phyloP scores from a whole-genome alignment of 2,888 invertebrate genomes.

The Agrochola lota region DNA sequence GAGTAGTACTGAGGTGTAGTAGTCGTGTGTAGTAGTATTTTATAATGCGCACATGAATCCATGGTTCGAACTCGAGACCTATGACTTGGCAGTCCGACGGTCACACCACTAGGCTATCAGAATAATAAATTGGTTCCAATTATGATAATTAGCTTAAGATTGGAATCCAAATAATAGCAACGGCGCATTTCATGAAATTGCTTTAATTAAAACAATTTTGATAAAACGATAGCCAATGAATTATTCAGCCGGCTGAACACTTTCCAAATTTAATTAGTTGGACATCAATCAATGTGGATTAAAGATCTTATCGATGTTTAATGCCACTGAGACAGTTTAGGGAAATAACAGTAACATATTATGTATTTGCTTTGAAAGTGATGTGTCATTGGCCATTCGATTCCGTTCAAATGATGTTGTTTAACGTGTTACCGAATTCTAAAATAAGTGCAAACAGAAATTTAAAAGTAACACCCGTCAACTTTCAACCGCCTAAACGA shows the following conservation, averaged over 20 bases:
- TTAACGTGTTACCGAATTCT: conserved; percentile 33
- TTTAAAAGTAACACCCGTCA: conserved; percentile 71
- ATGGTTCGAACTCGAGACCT: too few species aligned
- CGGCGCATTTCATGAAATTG: conserved; percentile 41
- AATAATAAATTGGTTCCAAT: conserved; percentile 20
- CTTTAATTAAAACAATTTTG: conserved; percentile 54
- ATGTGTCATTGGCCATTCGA: conserved; percentile 27
- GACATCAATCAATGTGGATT: conserved; percentile 54
- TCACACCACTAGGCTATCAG: background rate
- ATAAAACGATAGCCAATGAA: conserved; percentile 43
- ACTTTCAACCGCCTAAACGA: conserved; percentile 56
- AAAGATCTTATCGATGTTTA: conserved; percentile 60
- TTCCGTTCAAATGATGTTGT: conserved; percentile 46
- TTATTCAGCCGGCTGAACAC: conserved; percentile 44
- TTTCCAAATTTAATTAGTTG: too few species aligned
- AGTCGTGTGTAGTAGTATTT: too few species aligned
- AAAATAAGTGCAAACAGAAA: conserved; percentile 64
- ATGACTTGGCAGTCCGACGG: too few species aligned
- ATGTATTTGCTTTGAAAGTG: background rate
- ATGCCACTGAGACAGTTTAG: conserved; percentile 35
- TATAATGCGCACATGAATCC: too few species aligned
- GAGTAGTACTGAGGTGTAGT: too few species aligned
- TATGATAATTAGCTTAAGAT: conserved; percentile 24
- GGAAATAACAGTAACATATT: conserved; percentile 10
- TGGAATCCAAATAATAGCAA: conserved; percentile 28